phyloP scores from a whole-genome alignment of 2,888 invertebrate genomes.

The Brenthis daphne region DNA sequence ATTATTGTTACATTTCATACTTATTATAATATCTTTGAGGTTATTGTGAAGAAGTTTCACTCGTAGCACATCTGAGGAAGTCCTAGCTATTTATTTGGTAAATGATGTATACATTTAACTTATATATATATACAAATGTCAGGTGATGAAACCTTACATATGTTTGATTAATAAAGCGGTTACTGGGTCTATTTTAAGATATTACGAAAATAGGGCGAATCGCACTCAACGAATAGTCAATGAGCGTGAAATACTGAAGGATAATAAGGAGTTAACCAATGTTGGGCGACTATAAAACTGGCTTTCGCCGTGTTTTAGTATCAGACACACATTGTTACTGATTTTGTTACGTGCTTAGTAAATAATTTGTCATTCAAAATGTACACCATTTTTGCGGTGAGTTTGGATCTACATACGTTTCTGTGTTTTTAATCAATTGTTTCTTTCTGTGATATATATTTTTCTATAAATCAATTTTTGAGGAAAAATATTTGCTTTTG shows the following conservation, averaged over 20 bases:
- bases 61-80: too few species aligned
- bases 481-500: too few species aligned
- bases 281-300: constrained; percentile 60
- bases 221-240: constrained; percentile 62
- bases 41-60: too few species aligned
- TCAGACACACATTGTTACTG: constrained; percentile 34
- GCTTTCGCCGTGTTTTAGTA: constrained; percentile 35
- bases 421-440: too few species aligned
- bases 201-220: constrained; percentile 59
- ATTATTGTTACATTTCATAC: too few species aligned
- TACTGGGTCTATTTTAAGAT: constrained; percentile 32
- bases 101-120: neutral
- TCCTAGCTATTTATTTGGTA: neutral
- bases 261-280: constrained; percentile 62
- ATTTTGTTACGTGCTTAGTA: constrained; percentile 28
- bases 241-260: constrained; percentile 69
- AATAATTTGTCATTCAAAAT: constrained; percentile 49
- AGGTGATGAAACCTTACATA: constrained; percentile 51
- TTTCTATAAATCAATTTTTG: too few species aligned
- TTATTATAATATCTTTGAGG: too few species aligned
- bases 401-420: constrained; percentile 35
- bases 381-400: constrained; percentile 67
- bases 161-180: constrained; percentile 19
- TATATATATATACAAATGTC: constrained; percentile 20
- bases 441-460: too few species aligned